phyloP scores from a whole-genome alignment of 2,888 invertebrate genomes.

The Norana najaformis region DNA sequence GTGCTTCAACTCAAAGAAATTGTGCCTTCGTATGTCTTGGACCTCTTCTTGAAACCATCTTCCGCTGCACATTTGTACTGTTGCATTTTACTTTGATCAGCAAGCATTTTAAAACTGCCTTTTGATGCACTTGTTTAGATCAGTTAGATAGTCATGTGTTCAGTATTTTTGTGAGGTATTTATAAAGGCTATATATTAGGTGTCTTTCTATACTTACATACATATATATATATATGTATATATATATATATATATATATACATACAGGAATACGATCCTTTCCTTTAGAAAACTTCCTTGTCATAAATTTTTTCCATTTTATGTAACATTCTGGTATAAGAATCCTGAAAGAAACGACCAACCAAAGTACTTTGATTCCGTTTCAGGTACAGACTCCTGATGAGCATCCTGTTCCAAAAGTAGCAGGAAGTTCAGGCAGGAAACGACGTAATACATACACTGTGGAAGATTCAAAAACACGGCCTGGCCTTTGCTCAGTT shows the following conservation, averaged over 20 bases:
- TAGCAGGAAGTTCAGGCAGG: neutral
- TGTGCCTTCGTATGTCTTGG: too few species aligned
- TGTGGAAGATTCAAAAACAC: neutral
- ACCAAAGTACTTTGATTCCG: neutral
- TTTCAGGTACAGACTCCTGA: neutral
- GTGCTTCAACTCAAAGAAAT: too few species aligned
- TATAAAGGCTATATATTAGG: too few species aligned
- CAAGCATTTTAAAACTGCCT: too few species aligned
- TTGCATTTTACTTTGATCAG: too few species aligned
- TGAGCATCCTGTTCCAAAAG: neutral
- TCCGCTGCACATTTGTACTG: too few species aligned
- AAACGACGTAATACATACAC: neutral
- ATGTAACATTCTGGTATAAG: neutral
- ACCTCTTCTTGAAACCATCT: too few species aligned
- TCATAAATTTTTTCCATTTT: neutral
- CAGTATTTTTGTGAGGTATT: too few species aligned
- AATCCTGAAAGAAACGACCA: neutral
- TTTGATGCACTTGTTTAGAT: too few species aligned
- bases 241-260: too few species aligned
- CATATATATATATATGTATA: too few species aligned
- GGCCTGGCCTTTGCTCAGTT: neutral
- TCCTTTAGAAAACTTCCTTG: neutral
- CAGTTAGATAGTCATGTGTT: too few species aligned
- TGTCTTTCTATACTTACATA: neutral
- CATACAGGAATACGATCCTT: neutral